Evolutionary conservation across 2,113 vertebrate genomes (phyloP).

Genomic region (Lepisosteus osseus): DNA sequence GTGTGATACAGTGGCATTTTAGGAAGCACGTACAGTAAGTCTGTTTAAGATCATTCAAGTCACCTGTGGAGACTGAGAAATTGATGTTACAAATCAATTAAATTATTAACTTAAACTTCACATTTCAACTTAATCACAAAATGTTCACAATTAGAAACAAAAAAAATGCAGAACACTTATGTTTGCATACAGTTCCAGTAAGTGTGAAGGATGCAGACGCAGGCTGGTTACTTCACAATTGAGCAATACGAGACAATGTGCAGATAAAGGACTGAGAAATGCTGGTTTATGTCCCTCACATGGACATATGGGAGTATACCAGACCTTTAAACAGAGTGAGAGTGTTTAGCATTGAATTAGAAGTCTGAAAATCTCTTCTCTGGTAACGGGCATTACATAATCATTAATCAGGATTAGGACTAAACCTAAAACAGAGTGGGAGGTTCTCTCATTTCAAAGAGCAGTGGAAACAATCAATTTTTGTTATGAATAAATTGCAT

Average conservation of each 20-base stretch:
- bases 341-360: background rate
- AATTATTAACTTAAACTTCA: too few species aligned
- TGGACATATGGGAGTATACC: constrained; percentile 17
- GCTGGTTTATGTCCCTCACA: constrained; percentile 6
- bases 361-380: constrained; percentile 17
- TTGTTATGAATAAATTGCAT: constrained; percentile 34
- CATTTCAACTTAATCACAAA: too few species aligned
- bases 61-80: too few species aligned
- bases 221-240: background rate
- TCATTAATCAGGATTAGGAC: constrained; percentile 32
- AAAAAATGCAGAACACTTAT: too few species aligned
- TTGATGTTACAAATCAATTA: too few species aligned
- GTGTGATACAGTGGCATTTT: too few species aligned
- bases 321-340: background rate
- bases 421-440: constrained; percentile 18
- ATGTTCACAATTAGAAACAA: too few species aligned
- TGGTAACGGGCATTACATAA: constrained; percentile 21
- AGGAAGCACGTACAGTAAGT: too few species aligned
- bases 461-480: constrained; percentile 30
- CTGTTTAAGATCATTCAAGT: too few species aligned
- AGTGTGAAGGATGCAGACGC: background rate
- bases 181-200: too few species aligned
- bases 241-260: background rate
- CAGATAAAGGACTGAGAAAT: constrained; percentile 5
- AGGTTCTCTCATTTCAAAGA: constrained; percentile 16